phyloP scores from a whole-genome alignment of 2,113 vertebrate species.

The Apodemus speciosus region DNA sequence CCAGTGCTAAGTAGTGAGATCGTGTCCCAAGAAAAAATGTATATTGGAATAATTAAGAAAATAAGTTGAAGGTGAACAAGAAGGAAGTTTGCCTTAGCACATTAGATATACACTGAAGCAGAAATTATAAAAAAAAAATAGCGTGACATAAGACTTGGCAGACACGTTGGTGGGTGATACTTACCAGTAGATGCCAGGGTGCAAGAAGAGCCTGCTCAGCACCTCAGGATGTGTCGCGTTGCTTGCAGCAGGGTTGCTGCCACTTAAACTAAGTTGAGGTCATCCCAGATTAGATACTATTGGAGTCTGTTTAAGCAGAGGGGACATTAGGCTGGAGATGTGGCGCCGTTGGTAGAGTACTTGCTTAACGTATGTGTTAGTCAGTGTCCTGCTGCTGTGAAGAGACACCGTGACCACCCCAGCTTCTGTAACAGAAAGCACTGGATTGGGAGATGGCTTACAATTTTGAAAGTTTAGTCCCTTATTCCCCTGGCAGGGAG shows the following conservation, averaged over 20 bases:
- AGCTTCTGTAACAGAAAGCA: neutral
- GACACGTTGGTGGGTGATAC: neutral
- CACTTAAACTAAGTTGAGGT: neutral
- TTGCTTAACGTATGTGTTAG: neutral
- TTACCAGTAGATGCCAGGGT: neutral
- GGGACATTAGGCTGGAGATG: neutral
- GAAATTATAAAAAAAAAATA: neutral
- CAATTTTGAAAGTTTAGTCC: neutral
- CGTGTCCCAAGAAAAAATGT: slow-evolving; percentile 2
- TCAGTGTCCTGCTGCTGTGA: neutral
- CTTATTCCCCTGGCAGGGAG: neutral
- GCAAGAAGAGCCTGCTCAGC: neutral
- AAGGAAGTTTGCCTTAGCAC: neutral
- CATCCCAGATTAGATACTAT: neutral
- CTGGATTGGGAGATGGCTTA: neutral
- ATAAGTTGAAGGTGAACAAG: neutral
- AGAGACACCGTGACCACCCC: neutral
- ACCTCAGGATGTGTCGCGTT: neutral
- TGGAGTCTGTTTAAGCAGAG: neutral
- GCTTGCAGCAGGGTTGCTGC: neutral
- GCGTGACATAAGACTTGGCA: neutral
- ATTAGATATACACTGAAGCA: neutral
- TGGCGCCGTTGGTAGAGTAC: neutral
- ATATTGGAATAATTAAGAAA: neutral
- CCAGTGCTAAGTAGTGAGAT: neutral